Base-by-base conservation (phyloP, 2,888 invertebrate genomes). In the Phengaris alcon region DNA sequence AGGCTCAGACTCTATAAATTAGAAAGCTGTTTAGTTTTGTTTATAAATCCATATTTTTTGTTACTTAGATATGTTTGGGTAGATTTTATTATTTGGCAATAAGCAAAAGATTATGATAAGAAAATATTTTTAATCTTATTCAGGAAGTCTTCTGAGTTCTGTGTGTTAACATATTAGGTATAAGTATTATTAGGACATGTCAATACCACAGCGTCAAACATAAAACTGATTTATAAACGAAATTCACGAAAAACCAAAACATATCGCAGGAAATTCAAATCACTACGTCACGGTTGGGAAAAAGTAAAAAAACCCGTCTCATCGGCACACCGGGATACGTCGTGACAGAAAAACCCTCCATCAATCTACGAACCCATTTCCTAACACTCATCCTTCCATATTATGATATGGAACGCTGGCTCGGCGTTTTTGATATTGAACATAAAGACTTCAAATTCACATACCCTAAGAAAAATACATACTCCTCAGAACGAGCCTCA, bases 291-390 rank as follows among this genome's bases (percentile, higher is more conserved):
- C 82, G 82, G 82, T 83, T 81, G 82, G 22, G 13, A 82, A 85
- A 87, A 86, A 86, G 85, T 85, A 83, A 83, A 86, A 87, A 87
- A 83, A 84, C 83, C 82, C 80, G 85, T 82, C 84, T 85, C 87
- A 84, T 87, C 83, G 84, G 83, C 82, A 80, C 78, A 80, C 79
- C 81, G 82, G 82, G 82, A 82, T 84, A 85, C 86, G 88, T 87
- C 85, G 82, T 86, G 88, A 90, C 90, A 88, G 85, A 88, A 85
- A 89, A 87, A 88, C 84, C 88, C 88, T 88, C 89, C 85, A 90
- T 90, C 90, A 90, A 83, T 84, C 83, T 81, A 79, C 85, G 82
- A 87, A 86, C 86, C 88, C 88, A 88, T 87, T 88, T 85, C 87
- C 85, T 84, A 85, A 85, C 85, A 86, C 84, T 79, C 84, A 79